These are phyloP conservation scores for Heterotilapia buettikoferi DNA, from an alignment of 2,113 vertebrate genomes.

Conservation along the genomic window DNA sequence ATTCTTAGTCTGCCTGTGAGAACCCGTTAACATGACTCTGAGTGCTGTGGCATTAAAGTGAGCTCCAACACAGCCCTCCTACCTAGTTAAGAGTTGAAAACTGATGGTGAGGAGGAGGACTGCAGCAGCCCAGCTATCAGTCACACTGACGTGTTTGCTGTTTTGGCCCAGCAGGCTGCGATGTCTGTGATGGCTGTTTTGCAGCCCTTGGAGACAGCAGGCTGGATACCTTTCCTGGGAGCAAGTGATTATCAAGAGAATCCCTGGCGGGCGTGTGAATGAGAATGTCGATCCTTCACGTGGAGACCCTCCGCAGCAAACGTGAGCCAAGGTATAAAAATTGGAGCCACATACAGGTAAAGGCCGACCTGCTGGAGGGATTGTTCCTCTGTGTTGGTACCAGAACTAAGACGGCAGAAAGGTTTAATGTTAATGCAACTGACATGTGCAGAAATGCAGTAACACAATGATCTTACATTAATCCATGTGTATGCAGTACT, in stretches of 20 bases:
- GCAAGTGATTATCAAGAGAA: slow-evolving; percentile 45
- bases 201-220: slow-evolving; percentile 39
- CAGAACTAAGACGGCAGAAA: not conserved
- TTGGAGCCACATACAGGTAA: not conserved
- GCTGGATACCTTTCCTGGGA: slow-evolving; percentile 13
- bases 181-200: slow-evolving; percentile 11
- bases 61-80: slow-evolving; percentile 15
- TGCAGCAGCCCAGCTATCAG: slow-evolving; percentile 23
- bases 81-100: slow-evolving; percentile 31
- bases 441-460: not conserved
- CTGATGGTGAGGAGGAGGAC: slow-evolving; percentile 1
- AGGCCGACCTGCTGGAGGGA: not conserved
- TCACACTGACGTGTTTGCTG: slow-evolving; percentile 13
- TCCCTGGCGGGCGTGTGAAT: not conserved
- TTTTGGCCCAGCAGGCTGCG: slow-evolving; percentile 20
- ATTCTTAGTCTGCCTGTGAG: slow-evolving; percentile 21
- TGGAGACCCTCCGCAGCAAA: not conserved
- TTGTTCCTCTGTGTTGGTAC: not conserved
- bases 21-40: slow-evolving; percentile 19
- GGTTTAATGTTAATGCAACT: not conserved
- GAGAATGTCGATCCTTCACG: not conserved
- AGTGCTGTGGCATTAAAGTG: slow-evolving; percentile 24
- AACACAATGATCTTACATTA: not conserved
- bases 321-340: not conserved
- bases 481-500: not conserved